These are phyloP conservation scores for Elephas maximus DNA, from an alignment of 2,113 vertebrate species.

Conservation along the genomic window DNA sequence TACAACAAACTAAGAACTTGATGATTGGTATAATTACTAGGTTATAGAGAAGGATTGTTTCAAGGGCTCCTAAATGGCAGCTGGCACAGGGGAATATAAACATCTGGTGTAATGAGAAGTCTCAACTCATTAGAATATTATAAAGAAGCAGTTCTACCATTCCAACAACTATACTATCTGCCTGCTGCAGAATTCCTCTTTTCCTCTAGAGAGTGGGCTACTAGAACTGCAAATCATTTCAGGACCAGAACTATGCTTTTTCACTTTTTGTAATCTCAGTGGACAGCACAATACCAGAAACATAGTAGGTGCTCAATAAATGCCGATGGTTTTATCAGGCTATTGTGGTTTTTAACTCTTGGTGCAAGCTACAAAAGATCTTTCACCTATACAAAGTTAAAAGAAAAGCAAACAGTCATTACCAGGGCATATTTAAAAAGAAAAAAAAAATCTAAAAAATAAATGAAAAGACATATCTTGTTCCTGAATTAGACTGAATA, in stretches of 20 bases:
- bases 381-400: neutral
- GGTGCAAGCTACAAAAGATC: neutral
- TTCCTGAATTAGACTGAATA: neutral
- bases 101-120: neutral
- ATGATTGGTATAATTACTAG: neutral
- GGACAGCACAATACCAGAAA: neutral
- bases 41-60: neutral
- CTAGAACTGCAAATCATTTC: neutral
- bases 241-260: neutral
- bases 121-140: neutral
- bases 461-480: neutral
- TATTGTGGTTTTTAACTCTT: neutral
- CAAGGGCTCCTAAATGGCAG: neutral
- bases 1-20: neutral
- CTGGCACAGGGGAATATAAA: neutral
- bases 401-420: neutral
- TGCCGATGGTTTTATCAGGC: neutral
- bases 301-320: neutral
- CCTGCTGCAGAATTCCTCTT: neutral
- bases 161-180: neutral
- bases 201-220: neutral
- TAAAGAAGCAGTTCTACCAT: neutral
- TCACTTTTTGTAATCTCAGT: neutral
- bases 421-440: neutral
- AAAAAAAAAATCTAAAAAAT: neutral